Conservation (phyloP, 1,140 invertebrate genomes). For the Megalopta genalis region DNA sequence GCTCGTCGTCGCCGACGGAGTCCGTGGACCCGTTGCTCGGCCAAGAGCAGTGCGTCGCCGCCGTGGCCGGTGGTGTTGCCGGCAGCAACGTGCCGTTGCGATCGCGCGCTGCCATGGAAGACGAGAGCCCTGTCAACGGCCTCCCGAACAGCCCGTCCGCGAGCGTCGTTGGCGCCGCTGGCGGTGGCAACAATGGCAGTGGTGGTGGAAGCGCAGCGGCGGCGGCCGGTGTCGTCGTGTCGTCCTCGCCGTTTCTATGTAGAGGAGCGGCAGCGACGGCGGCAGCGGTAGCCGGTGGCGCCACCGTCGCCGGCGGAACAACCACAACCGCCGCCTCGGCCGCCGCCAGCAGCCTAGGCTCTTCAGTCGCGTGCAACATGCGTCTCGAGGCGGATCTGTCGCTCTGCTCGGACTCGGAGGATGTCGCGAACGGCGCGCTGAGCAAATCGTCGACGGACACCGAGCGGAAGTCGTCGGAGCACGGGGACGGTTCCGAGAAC, state of each 20-base stretch:
- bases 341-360: conserved; percentile 36
- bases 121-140: conserved; percentile 29
- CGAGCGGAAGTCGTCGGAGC: conserved; percentile 41
- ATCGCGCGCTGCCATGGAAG: not conserved
- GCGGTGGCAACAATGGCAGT: not conserved
- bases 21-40: conserved; percentile 6
- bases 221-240: conserved; percentile 43
- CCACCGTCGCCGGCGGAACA: conserved; percentile 31
- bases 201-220: conserved; percentile 47
- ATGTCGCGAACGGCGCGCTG: conserved; percentile 64
- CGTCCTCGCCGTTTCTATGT: conserved; percentile 36
- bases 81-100: conserved; percentile 11
- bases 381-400: conserved; percentile 76
- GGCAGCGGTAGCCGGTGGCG: conserved; percentile 45
- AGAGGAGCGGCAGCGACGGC: conserved; percentile 47
- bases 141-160: conserved; percentile 2
- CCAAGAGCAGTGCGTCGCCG: conserved; percentile 35
- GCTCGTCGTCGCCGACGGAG: conserved; percentile 42
- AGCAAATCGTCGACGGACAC: conserved; percentile 42
- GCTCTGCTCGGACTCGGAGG: conserved; percentile 73
- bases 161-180: not conserved
- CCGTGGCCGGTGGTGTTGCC: no score
- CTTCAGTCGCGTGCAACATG: conserved; percentile 77
- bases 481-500: conserved; percentile 28
- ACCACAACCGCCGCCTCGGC: no score